phyloP scores from a whole-genome alignment of 37 sponge, comb jelly and placozoan genomes.

The Beroe ovata region DNA sequence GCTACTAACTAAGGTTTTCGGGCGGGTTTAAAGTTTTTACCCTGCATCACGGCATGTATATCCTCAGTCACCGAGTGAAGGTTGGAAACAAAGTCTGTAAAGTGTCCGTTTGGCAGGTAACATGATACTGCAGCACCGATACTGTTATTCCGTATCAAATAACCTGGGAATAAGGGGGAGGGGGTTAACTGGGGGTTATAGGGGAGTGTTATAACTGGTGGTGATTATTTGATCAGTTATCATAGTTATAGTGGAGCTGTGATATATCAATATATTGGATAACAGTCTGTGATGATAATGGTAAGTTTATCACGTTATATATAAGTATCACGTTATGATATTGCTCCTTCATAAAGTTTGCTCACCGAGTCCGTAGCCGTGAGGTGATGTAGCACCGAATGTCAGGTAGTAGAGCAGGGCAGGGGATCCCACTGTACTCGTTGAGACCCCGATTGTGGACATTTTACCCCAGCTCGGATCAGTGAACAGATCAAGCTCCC shows the following conservation, averaged over 20 bases:
- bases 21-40: constrained; percentile 32
- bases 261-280: no score
- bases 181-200: no score
- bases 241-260: no score
- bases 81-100: not conserved
- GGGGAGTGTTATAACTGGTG: no score
- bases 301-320: no score
- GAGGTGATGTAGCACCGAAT: constrained; percentile 49
- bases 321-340: no score
- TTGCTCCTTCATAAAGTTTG: not conserved
- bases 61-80: constrained; percentile 1
- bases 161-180: no score
- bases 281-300: no score
- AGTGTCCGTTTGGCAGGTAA: constrained; percentile 54
- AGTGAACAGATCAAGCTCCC: constrained; percentile 72
- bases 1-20: no score
- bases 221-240: no score
- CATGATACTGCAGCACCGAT: constrained; percentile 52
- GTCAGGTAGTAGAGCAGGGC: not conserved
- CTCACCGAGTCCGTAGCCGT: constrained; percentile 40
- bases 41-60: constrained; percentile 13
- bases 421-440: constrained; percentile 78
- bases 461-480: constrained; percentile 77
- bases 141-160: not conserved
- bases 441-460: constrained; percentile 87